Conservation (phyloP, 2,888 invertebrate genomes). For the Venustoraphidia nigricollis region DNA sequence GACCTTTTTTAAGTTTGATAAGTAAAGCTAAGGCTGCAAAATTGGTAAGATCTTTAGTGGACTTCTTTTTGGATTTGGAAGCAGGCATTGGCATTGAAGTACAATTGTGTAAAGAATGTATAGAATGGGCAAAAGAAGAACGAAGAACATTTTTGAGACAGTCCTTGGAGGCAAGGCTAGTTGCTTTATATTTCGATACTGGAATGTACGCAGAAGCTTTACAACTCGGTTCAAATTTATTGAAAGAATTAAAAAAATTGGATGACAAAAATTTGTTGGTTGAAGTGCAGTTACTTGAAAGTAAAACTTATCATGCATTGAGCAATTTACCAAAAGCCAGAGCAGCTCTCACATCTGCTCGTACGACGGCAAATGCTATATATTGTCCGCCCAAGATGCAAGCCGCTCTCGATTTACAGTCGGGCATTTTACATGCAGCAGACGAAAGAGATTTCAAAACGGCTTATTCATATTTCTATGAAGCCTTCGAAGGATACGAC, state of each 20-base stretch:
- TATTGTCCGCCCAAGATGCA: conserved; percentile 99
- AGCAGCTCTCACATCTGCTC: conserved; percentile 91
- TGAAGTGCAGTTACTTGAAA: conserved; percentile 94
- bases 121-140: conserved; percentile 98
- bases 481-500: conserved; percentile 98
- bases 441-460: conserved; percentile 99
- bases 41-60: conserved; percentile 89
- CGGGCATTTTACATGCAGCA: conserved; percentile 97
- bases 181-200: conserved; percentile 89
- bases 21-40: conserved; percentile 99
- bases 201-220: conserved; percentile 79
- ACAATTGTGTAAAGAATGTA: conserved; percentile 90
- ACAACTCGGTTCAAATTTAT: conserved; percentile 66
- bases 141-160: conserved; percentile 93
- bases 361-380: conserved; percentile 99
- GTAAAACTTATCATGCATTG: conserved; percentile 95
- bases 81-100: conserved; percentile 92
- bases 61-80: conserved; percentile 93
- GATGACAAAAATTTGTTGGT: conserved; percentile 98
- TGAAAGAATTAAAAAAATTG: conserved; percentile 93
- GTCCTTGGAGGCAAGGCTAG: conserved; percentile 84
- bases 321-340: conserved; percentile 93
- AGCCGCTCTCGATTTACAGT: conserved; percentile 91
- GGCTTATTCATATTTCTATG: conserved; percentile 98
- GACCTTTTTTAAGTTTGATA: conserved; percentile 87